A percentile compares a stretch with the other conserved stretches of the same genome.
Conservation (phyloP, 2,888 invertebrate genomes). For the Netelia inedita region DNA sequence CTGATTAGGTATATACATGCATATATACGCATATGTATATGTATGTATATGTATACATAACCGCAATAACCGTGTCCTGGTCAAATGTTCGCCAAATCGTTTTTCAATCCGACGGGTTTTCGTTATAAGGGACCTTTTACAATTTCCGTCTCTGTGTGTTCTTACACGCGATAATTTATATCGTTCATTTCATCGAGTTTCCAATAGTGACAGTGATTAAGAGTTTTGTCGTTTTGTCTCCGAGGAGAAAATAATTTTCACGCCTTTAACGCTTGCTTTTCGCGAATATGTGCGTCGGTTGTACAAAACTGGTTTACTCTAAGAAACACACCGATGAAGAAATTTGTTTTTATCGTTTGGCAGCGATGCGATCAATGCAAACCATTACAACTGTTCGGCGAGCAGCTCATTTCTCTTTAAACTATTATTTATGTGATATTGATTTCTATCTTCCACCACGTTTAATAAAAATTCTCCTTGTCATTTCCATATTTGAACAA, state of each 20-base stretch:
- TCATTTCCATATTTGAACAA: too few species aligned
- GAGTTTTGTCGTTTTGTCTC: not conserved
- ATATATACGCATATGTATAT: not conserved
- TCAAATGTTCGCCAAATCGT: not conserved
- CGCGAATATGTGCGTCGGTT: not conserved
- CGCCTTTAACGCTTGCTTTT: not conserved
- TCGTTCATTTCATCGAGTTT: not conserved
- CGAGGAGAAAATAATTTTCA: not conserved
- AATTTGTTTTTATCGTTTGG: not conserved
- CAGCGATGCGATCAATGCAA: not conserved
- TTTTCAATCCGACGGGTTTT: not conserved
- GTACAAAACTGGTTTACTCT: not conserved
- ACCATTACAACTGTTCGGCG: not conserved
- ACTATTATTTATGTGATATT: not conserved
- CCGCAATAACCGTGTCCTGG: not conserved
- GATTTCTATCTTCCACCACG: too few species aligned
- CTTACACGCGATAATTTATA: not conserved
- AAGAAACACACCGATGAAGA: not conserved
- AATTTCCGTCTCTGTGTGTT: too few species aligned
- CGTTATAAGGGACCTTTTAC: too few species aligned
- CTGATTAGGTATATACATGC: constrained; percentile 13
- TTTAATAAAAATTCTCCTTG: too few species aligned
- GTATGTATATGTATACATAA: constrained; percentile 1
- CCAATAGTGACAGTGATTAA: not conserved
- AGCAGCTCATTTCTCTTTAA: not conserved